These are phyloP conservation scores for Cranoglanis bouderius DNA, from an alignment of 2,113 vertebrate species.

Conservation along the genomic window DNA sequence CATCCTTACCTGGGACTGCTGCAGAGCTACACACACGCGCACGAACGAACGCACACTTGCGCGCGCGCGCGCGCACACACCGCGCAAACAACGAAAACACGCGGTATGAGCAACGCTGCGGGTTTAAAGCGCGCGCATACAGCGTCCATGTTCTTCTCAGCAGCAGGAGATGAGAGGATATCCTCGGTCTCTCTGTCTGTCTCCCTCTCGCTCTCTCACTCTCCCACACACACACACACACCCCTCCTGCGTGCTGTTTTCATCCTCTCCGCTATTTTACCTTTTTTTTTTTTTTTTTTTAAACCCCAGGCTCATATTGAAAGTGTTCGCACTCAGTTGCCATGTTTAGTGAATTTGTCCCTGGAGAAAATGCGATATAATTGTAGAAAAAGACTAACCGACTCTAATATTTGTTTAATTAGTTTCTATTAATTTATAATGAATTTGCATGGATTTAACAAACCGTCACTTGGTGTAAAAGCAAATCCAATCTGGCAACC, in stretches of 20 bases:
- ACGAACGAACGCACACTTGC: constrained; percentile 43
- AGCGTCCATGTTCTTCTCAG: constrained; percentile 64
- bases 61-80: not conserved
- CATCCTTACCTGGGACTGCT: constrained; percentile 72
- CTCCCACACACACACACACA: not conserved
- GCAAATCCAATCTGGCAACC: not conserved
- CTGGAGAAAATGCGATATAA: not conserved
- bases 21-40: constrained; percentile 71
- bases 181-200: constrained; percentile 37
- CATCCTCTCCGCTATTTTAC: not conserved
- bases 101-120: constrained; percentile 53
- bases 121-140: constrained; percentile 54
- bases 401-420: not conserved
- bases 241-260: not conserved
- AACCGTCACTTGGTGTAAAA: not conserved
- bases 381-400: not conserved
- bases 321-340: not conserved
- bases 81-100: not conserved
- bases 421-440: not conserved
- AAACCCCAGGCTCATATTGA: not conserved
- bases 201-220: not conserved
- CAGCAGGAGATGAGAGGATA: constrained; percentile 59
- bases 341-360: not conserved
- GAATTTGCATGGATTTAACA: not conserved
- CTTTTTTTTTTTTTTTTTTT: not conserved